Base-by-base conservation (phyloP, 1,140 invertebrate genomes). In the Arion vulgaris region DNA sequence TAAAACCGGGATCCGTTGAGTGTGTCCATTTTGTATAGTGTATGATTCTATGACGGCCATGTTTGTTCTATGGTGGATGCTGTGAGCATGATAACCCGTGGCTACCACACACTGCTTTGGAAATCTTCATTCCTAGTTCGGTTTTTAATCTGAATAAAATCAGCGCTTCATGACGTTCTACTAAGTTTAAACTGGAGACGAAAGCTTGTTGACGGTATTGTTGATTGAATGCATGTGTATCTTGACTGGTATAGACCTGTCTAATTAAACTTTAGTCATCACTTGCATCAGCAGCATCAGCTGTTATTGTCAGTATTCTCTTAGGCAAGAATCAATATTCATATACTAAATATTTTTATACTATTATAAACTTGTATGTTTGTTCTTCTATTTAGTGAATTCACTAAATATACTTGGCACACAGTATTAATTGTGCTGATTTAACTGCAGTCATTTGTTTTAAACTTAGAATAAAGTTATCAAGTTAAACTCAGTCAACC, bases 11-110 rank as follows among this genome's bases (percentile, higher is more conserved):
- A 66, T 32, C 17, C 26, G 4, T 57, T 23, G 9, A 57, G 26
- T 57, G 19, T 66, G 2, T 66, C n/a, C 28, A 28, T 66, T n/a
- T 66, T 66, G 19, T 66, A 32, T 1, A 32, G 62, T 66, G 62
- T 66, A 66, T 9, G 28, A 66, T 32, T 66, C 62, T 57, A 66
- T 66, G n/a, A 32, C 62, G 62, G 62, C 62, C 62, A 66, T 66
- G 17, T 66, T 66, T 66, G n/a, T 28, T 66, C 62, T 34, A 17
- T 66, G 62, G 62, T 66, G n/a, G 62, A 66, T 66, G 62, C 28
- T 32, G 1, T 32, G 62, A 66, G 28, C 28, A 34, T 26, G 5
- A n/a, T n/a, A 57, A 32, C 62, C 62, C 62, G 62, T 66, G 62
- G 62, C 2, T 66, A 32, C 28, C 17, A 66, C 17, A 66, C 62